These are phyloP conservation scores for Napeogenes sylphis DNA, from an alignment of 2,888 invertebrate genomes.

Conservation along the genomic window DNA sequence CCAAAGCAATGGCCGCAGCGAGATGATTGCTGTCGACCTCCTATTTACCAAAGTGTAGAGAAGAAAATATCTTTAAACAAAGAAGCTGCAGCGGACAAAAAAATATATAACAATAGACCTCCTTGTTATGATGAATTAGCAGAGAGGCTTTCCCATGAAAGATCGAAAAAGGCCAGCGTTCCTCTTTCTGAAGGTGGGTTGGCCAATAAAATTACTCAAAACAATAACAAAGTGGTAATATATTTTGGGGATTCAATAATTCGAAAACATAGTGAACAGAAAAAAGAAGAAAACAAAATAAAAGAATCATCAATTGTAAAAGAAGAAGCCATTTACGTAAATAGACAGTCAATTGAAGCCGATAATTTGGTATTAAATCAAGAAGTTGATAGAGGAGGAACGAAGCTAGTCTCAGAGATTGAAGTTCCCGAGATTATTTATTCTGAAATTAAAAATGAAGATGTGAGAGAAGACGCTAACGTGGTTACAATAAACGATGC, in stretches of 20 bases:
- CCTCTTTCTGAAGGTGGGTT: slow-evolving; percentile 52
- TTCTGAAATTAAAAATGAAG: slow-evolving; percentile 60
- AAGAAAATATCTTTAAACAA: slow-evolving; percentile 60
- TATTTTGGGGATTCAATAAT: slow-evolving; percentile 84
- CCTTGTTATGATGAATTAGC: slow-evolving; percentile 73
- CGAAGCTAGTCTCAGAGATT: slow-evolving; percentile 59
- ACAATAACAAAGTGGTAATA: slow-evolving; percentile 83
- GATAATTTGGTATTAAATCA: slow-evolving; percentile 52
- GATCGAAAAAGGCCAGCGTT: slow-evolving; percentile 62
- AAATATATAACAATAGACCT: slow-evolving; percentile 59
- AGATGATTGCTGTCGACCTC: slow-evolving; percentile 67
- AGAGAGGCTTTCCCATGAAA: slow-evolving; percentile 68
- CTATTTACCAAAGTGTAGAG: slow-evolving; percentile 69
- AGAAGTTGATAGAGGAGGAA: slow-evolving; percentile 59
- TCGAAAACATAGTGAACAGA: slow-evolving; percentile 69
- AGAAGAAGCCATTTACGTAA: slow-evolving; percentile 70
- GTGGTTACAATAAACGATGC: slow-evolving; percentile 59
- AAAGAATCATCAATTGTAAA: slow-evolving; percentile 45
- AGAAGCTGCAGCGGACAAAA: slow-evolving; percentile 55
- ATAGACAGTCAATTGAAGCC: slow-evolving; percentile 58
- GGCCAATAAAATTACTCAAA: slow-evolving; percentile 69
- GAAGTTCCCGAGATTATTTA: slow-evolving; percentile 68
- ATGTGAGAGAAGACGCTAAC: slow-evolving; percentile 42
- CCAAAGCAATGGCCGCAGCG: slow-evolving; percentile 61
- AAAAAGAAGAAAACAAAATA: slow-evolving; percentile 55